These are phyloP conservation scores for Strigamia transsilvanica DNA, from an alignment of 2,888 invertebrate species.

Conservation along the genomic window DNA sequence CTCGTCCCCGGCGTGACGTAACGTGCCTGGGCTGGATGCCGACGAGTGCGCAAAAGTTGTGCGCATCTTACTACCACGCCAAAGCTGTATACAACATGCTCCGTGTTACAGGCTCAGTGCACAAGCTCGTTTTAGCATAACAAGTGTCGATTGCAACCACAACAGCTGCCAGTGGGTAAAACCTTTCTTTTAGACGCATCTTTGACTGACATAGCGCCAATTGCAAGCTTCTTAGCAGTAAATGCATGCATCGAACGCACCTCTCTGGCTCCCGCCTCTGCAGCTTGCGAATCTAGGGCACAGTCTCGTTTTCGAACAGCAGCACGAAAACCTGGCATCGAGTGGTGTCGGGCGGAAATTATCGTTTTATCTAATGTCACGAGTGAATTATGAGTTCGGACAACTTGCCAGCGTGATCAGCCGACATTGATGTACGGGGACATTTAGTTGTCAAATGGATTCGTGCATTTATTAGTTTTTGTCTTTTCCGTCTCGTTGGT, in stretches of 20 bases:
- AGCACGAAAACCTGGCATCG: neutral
- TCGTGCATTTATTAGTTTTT: neutral
- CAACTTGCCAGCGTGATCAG: neutral
- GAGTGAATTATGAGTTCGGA: neutral
- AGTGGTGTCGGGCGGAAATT: neutral
- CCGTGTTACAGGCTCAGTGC: neutral
- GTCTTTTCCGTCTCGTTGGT: neutral
- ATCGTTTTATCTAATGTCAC: neutral
- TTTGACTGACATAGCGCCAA: neutral
- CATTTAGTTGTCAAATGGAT: neutral
- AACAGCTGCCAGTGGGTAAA: neutral
- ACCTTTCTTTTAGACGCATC: neutral
- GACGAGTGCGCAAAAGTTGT: neutral
- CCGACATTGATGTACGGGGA: neutral
- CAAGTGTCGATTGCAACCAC: neutral
- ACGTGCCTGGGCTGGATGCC: conserved; percentile 3
- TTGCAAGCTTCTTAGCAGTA: neutral
- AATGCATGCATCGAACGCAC: neutral
- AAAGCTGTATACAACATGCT: conserved; percentile 8
- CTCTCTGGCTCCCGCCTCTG: conserved; percentile 3
- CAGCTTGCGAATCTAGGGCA: neutral
- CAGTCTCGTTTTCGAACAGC: neutral
- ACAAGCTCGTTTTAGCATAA: neutral
- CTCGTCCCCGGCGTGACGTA: neutral
- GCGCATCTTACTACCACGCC: conserved; percentile 3